Evolutionary conservation across 2,113 vertebrate species (phyloP).

Genomic region (Hemiprocne comata): DNA sequence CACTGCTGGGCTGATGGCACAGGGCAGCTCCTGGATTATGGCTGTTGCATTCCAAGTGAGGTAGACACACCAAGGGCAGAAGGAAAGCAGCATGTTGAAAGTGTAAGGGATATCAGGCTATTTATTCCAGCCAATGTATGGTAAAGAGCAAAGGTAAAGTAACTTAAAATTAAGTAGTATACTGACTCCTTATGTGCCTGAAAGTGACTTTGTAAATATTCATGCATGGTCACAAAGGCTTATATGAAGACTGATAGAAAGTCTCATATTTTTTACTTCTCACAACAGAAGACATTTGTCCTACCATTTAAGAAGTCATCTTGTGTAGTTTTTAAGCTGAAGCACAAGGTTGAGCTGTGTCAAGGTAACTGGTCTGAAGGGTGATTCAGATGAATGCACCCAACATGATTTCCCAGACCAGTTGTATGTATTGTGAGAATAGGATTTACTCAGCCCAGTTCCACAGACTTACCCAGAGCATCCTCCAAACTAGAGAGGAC

Average conservation of each 20-base stretch:
- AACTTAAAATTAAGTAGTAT: background rate
- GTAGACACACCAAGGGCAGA: rapidly evolving
- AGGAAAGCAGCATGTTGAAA: background rate
- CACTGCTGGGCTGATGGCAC: background rate
- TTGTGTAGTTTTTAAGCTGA: background rate
- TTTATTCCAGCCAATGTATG: background rate
- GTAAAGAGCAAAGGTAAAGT: background rate
- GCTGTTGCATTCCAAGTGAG: background rate
- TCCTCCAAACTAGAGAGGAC: background rate
- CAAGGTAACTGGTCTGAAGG: background rate
- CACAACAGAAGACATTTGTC: background rate
- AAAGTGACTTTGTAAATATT: background rate
- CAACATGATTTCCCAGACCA: background rate
- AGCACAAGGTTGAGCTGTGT: background rate
- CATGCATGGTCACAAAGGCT: background rate
- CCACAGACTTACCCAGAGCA: background rate
- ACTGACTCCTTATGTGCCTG: background rate
- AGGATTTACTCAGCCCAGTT: background rate
- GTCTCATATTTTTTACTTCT: background rate
- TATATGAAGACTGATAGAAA: background rate
- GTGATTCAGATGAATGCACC: background rate
- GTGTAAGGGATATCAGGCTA: background rate
- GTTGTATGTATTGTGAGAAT: background rate
- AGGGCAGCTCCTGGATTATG: background rate
- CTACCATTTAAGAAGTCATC: background rate